These are phyloP conservation scores for Megamerina dolium DNA, from an alignment of 2,888 invertebrate species.

Conservation along the genomic window DNA sequence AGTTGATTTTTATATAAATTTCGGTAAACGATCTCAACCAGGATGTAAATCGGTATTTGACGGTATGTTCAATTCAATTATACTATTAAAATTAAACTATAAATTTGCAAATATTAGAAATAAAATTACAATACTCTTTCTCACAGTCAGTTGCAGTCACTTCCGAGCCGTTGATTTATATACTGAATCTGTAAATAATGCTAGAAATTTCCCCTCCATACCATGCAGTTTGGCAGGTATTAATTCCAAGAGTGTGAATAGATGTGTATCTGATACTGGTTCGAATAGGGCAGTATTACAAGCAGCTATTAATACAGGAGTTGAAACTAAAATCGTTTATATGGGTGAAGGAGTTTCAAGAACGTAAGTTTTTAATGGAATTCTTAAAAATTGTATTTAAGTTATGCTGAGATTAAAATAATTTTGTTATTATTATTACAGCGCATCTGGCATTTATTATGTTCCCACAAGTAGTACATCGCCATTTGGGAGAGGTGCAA, in stretches of 20 bases:
- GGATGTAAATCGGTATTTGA: conserved; percentile 44
- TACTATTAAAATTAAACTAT: conserved; percentile 28
- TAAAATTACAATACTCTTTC: background rate
- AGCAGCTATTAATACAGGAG: conserved; percentile 5
- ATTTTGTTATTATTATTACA: background rate
- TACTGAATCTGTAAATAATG: conserved; percentile 42
- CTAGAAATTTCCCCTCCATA: conserved; percentile 38
- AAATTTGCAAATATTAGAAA: too few species aligned
- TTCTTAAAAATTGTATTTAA: too few species aligned
- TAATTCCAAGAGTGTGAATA: conserved; percentile 16
- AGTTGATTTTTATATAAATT: conserved; percentile 46
- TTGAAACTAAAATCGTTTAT: conserved; percentile 24
- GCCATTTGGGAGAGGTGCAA: conserved; percentile 38
- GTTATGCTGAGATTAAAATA: background rate
- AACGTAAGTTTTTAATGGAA: conserved; percentile 27
- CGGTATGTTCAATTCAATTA: conserved; percentile 34
- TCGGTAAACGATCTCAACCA: conserved; percentile 39
- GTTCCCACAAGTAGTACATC: conserved; percentile 40
- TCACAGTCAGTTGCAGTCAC: conserved; percentile 44
- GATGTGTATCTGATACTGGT: conserved; percentile 13
- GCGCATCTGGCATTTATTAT: conserved; percentile 37
- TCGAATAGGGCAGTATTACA: background rate
- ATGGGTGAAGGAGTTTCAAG: conserved; percentile 43
- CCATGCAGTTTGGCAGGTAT: conserved; percentile 34
- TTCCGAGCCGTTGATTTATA: conserved; percentile 42